Evolutionary conservation across 2,888 invertebrate genomes (phyloP), one percentile per base, ranked within the genome.

Genomic region (Trissolcus japonicus): DNA sequence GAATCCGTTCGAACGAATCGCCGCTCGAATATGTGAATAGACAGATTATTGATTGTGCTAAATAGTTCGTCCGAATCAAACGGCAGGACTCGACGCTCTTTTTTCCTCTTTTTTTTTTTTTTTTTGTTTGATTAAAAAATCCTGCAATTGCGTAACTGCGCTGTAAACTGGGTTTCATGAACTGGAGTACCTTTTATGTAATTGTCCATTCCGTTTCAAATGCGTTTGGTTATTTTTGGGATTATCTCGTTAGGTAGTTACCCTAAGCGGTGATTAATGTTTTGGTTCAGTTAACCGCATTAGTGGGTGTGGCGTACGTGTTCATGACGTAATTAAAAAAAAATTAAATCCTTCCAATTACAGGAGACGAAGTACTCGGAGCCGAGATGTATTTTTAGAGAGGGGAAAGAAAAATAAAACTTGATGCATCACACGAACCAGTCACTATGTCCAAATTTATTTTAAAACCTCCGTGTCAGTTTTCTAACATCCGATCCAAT

Each of bases 251-350:
- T 74, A 67, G 61, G 9, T 67, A 56, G 67, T 67, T 67, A 67
- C 67, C 74, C 74, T 62, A 66, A 73, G 56, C 61, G 67, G 62
- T 67, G 74, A 74, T 74, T 74, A 74, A 74, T 74, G 74, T 67
- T 74, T 74, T 62, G 51, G 51, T 67, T 66, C 74, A 62, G 61
- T 67, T 60, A 56, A 67, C 61, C 61, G 40, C 61, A 57, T 57
- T 62, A 63, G 67, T 74, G 68, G 54, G 74, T 57, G 74, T 68
- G 74, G 43, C 54, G 35, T 43, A 46, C 14, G 14, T 16, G 46
- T 14, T 46, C 16, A 16, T 46, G 46, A 46, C 46, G 16, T 46
- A 46, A 46, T 46, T 16, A 46, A n/a, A 46, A 46, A 46, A 46
- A 46, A n/a, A 25, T 25, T 25, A 25, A 25, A 35, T 35, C 35